Conservation (phyloP, 2,888 invertebrate genomes). For the Ceraclea dissimilis region DNA sequence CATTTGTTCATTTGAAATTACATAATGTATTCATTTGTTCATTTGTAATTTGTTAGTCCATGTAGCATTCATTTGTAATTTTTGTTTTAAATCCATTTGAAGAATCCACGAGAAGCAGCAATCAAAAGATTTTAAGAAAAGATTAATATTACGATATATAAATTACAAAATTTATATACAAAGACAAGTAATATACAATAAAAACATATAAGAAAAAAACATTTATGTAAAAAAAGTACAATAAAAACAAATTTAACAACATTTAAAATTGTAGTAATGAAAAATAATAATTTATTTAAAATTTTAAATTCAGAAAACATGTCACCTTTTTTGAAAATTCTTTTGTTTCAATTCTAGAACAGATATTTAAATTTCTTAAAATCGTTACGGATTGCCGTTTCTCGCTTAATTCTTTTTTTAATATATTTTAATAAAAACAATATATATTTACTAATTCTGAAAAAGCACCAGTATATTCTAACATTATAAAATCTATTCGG, state of each 20-base stretch:
- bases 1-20: no score
- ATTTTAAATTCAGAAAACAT: slow-evolving; percentile 5
- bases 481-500: no score
- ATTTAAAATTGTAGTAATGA: background rate
- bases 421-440: background rate
- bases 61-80: background rate
- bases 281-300: slow-evolving; percentile 1
- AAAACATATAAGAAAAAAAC: slow-evolving; percentile 5
- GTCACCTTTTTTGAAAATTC: background rate
- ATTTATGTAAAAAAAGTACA: slow-evolving; percentile 2
- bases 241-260: background rate
- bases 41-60: no score
- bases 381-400: slow-evolving; percentile 3
- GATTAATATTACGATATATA: slow-evolving; percentile 22
- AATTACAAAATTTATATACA: background rate
- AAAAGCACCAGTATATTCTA: background rate
- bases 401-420: background rate
- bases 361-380: background rate
- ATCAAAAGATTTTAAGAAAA: slow-evolving; percentile 26
- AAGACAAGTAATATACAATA: background rate
- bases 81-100: slow-evolving; percentile 1
- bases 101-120: slow-evolving; percentile 23
- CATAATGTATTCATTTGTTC: no score
- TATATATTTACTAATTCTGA: background rate
- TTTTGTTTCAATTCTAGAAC: background rate